Percentiles rank a stretch among this genome's conserved stretches.
These are phyloP conservation scores for Acropternis orthonyx DNA, from an alignment of 2,797 vertebrate species.

Conservation along the genomic window DNA sequence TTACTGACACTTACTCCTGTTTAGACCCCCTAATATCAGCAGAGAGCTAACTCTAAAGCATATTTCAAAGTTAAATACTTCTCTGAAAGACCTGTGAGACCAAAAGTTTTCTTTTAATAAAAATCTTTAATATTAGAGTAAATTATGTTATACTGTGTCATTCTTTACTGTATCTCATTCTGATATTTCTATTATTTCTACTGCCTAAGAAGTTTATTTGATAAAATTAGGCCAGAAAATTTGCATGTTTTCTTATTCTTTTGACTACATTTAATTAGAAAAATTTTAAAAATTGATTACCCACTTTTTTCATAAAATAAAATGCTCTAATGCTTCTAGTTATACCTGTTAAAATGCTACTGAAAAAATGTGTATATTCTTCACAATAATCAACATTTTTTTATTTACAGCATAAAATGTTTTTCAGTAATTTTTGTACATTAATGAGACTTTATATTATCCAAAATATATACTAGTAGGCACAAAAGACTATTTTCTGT, in stretches of 20 bases:
- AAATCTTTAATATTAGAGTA: neutral
- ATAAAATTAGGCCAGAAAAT: neutral
- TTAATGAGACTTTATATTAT: conserved; percentile 21
- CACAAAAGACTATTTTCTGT: conserved; percentile 58
- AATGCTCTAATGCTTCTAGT: neutral
- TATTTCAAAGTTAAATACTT: conserved; percentile 6
- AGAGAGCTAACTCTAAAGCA: neutral
- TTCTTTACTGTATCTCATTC: neutral
- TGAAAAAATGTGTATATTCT: neutral
- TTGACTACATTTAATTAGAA: neutral
- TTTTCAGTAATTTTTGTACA: conserved; percentile 20
- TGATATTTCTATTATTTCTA: neutral
- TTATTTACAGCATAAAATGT: conserved; percentile 11
- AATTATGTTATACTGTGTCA: neutral
- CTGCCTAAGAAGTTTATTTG: neutral
- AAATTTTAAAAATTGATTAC: conserved; percentile 4
- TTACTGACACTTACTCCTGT: neutral
- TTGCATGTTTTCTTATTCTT: neutral
- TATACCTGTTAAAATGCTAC: neutral
- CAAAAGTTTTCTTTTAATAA: neutral
- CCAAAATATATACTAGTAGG: conserved; percentile 30
- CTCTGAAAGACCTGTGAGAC: neutral
- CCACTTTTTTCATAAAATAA: neutral
- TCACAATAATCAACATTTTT: conserved; percentile 21
- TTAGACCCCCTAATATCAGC: neutral